phyloP scores from a whole-genome alignment of 2,797 vertebrate genomes.

The Mareca penelope region DNA sequence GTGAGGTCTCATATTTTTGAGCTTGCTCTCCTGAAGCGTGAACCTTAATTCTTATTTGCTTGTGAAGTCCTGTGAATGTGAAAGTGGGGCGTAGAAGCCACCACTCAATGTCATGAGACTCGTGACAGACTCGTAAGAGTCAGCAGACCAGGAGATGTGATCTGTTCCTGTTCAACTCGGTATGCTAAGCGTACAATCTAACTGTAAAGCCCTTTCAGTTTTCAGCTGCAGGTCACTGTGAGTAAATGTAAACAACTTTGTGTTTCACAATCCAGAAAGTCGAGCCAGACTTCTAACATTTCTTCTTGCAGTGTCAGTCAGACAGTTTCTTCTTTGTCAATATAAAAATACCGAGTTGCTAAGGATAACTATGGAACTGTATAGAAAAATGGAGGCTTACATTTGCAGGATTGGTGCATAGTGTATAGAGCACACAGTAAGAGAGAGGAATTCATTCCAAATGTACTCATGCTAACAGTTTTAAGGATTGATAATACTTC shows the following conservation, averaged over 20 bases:
- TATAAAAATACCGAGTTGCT: background rate
- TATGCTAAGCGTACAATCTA: background rate
- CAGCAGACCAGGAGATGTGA: background rate
- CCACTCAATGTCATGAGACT: background rate
- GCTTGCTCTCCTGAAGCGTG: background rate
- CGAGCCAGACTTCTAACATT: background rate
- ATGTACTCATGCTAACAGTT: background rate
- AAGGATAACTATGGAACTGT: background rate
- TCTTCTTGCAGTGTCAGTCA: background rate
- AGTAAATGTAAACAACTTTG: background rate
- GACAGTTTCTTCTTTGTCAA: background rate
- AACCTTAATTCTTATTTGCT: background rate
- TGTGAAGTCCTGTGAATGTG: background rate
- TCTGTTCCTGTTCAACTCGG: background rate
- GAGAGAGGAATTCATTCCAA: background rate
- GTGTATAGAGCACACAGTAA: background rate
- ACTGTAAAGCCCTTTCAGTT: background rate
- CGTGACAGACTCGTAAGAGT: background rate
- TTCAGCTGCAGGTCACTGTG: background rate
- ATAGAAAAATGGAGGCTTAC: background rate
- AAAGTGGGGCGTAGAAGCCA: background rate
- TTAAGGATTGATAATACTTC: background rate
- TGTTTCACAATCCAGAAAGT: background rate
- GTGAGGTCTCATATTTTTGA: background rate
- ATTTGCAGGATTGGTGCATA: background rate